phyloP scores from a whole-genome alignment of 2,888 invertebrate genomes.

The Catotricha subobsoleta region DNA sequence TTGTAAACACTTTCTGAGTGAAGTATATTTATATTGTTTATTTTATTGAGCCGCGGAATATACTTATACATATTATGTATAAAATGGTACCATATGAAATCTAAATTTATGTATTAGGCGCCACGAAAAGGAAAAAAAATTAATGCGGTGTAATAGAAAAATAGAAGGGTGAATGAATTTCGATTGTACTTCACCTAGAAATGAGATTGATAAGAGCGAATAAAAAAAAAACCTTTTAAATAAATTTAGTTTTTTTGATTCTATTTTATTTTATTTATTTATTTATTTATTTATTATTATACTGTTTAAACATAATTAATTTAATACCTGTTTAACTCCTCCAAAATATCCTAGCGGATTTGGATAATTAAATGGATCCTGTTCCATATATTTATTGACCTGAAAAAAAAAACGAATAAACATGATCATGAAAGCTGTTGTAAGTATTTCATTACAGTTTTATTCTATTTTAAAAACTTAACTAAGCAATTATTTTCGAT shows the following conservation, averaged over 20 bases:
- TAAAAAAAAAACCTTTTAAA: not conserved
- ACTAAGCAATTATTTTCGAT: too few relatives aligned
- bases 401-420: constrained; percentile 21
- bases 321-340: constrained; percentile 47
- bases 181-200: not conserved
- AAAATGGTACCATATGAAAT: too few relatives aligned
- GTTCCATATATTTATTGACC: constrained; percentile 68
- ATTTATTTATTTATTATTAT: not conserved
- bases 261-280: not conserved
- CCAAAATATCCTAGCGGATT: constrained; percentile 59
- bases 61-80: too few relatives aligned
- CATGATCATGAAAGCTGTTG: not conserved
- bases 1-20: too few relatives aligned
- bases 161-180: not conserved
- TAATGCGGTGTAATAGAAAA: not conserved
- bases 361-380: constrained; percentile 71
- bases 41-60: too few relatives aligned
- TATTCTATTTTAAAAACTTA: too few relatives aligned
- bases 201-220: not conserved
- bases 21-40: too few relatives aligned
- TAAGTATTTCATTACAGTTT: too few relatives aligned
- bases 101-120: too few relatives aligned
- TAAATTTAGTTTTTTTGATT: not conserved
- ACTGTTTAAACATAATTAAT: not conserved
- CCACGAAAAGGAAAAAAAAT: too few relatives aligned